Percentiles rank a stretch among this genome's conserved stretches.
Conservation (phyloP, 2,888 invertebrate species). For the Mesopsocus fuscifrons region DNA sequence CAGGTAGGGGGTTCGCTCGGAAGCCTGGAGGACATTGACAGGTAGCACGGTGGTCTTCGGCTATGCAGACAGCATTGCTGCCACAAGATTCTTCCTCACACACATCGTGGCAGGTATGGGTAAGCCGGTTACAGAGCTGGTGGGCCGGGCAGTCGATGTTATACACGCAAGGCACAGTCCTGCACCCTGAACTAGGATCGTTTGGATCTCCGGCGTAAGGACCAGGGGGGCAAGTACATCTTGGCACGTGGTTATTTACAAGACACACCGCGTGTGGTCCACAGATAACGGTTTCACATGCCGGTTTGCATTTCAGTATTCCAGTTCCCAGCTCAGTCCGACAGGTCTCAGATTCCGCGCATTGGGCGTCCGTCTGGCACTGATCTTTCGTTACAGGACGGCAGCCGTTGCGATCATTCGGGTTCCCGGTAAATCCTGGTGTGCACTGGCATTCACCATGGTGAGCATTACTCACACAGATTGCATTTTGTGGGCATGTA, state of each 20-base stretch:
- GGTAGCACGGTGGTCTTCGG: slow-evolving; percentile 59
- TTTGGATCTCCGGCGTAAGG: slow-evolving; percentile 72
- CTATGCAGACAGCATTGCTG: slow-evolving; percentile 69
- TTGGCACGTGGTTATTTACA: slow-evolving; percentile 73
- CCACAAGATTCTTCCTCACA: slow-evolving; percentile 72
- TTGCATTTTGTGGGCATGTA: slow-evolving; percentile 67
- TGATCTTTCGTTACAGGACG: slow-evolving; percentile 47
- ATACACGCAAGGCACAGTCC: slow-evolving; percentile 67
- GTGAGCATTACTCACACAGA: slow-evolving; percentile 54
- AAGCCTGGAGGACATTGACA: slow-evolving; percentile 79
- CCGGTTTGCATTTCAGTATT: slow-evolving; percentile 47
- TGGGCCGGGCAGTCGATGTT: slow-evolving; percentile 64
- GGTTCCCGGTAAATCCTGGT: slow-evolving; percentile 69
- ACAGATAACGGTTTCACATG: slow-evolving; percentile 57
- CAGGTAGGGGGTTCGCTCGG: slow-evolving; percentile 62
- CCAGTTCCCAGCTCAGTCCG: slow-evolving; percentile 35
- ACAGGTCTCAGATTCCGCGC: slow-evolving; percentile 65
- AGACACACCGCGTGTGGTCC: slow-evolving; percentile 77
- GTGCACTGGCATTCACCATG: slow-evolving; percentile 68
- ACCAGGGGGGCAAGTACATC: slow-evolving; percentile 79
- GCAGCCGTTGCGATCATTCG: slow-evolving; percentile 79
- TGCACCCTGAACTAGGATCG: slow-evolving; percentile 51
- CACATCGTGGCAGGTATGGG: slow-evolving; percentile 62
- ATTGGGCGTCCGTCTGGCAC: slow-evolving; percentile 63
- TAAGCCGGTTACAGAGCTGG: slow-evolving; percentile 64